A percentile compares a stretch with the other conserved stretches of the same genome.
Evolutionary conservation across 2,113 vertebrate species (phyloP).

Genomic region (Alethe diademata): DNA sequence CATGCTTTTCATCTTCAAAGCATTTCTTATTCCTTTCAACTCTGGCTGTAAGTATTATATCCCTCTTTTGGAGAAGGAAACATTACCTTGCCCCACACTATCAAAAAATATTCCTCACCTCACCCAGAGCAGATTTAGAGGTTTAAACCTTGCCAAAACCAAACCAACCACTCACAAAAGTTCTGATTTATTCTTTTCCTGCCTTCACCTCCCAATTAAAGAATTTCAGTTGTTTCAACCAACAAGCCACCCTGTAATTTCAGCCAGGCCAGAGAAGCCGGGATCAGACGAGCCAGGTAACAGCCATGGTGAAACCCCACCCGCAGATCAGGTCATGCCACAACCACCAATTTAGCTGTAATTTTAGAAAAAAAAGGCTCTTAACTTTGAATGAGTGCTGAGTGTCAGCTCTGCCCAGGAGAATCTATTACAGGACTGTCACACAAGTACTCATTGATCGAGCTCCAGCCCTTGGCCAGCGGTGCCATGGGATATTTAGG

Average conservation of each 20-base stretch:
- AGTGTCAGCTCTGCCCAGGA: not conserved
- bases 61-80: not conserved
- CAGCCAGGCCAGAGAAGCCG: not conserved
- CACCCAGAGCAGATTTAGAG: not conserved
- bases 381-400: not conserved
- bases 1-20: conserved; percentile 60
- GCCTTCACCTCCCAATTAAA: not conserved
- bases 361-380: not conserved
- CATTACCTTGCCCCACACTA: not conserved
- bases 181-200: not conserved
- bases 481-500: not conserved
- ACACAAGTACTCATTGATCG: not conserved
- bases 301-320: not conserved
- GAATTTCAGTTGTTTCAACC: not conserved
- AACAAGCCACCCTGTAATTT: not conserved
- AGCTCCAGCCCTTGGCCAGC: not conserved
- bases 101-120: not conserved
- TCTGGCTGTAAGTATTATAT: not conserved
- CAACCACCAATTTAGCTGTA: not conserved
- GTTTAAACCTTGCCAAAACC: not conserved
- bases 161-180: not conserved
- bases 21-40: conserved; percentile 22
- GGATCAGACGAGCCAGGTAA: not conserved
- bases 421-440: not conserved
- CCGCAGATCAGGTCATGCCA: not conserved